A percentile compares a stretch with the other conserved stretches of the same genome.
Evolutionary conservation across 2,113 vertebrate genomes (phyloP).

Genomic region (Halcyon senegalensis): DNA sequence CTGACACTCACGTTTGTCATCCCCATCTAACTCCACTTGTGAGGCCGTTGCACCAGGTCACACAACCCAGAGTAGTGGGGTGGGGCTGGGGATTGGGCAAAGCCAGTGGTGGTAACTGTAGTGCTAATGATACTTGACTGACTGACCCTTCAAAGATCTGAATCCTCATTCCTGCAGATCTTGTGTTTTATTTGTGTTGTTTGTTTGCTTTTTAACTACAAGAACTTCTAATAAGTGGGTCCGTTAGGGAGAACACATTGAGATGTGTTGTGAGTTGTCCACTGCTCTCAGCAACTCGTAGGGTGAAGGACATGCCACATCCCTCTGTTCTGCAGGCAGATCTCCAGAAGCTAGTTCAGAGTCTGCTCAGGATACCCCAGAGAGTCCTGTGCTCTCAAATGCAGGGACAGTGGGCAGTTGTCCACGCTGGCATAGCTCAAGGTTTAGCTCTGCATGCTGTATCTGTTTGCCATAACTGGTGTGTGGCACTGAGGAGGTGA

Average conservation of each 20-base stretch:
- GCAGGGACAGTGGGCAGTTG: not conserved
- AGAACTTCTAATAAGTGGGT: not conserved
- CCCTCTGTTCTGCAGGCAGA: not conserved
- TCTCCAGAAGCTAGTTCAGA: not conserved
- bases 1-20: accelerated
- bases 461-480: not conserved
- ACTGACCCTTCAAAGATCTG: not conserved
- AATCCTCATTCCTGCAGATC: not conserved
- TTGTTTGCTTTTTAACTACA: not conserved
- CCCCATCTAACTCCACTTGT: not conserved
- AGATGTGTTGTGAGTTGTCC: not conserved
- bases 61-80: not conserved
- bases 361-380: not conserved
- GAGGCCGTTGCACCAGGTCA: not conserved
- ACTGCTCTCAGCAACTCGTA: not conserved
- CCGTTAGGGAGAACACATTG: not conserved
- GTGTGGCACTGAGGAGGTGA: not conserved
- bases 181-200: not conserved
- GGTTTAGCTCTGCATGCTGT: not conserved
- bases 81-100: not conserved
- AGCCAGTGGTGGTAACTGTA: not conserved
- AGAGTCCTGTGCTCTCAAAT: not conserved
- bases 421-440: not conserved
- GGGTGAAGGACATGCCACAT: not conserved
- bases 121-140: not conserved